phyloP scores from a whole-genome alignment of 2,888 invertebrate genomes.

The Disparrhopalites patrizii region DNA sequence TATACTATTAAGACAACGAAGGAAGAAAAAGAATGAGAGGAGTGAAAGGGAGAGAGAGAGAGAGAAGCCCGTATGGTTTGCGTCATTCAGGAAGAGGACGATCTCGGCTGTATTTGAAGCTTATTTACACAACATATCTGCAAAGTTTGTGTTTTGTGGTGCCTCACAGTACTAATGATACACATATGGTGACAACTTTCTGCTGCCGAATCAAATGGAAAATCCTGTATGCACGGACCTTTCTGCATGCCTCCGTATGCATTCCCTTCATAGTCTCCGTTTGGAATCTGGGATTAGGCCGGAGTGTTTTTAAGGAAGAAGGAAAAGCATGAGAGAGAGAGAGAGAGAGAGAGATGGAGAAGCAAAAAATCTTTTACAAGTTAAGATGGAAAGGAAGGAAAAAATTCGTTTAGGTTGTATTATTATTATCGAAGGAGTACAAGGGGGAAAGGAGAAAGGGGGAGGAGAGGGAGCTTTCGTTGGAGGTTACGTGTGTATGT shows the following conservation, averaged over 20 bases:
- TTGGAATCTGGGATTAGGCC: conserved; percentile 15
- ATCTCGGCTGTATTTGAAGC: background rate
- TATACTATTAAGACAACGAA: background rate
- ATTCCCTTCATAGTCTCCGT: background rate
- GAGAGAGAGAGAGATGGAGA: no score
- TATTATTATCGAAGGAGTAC: no score
- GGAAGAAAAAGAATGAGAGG: background rate
- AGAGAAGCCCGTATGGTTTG: background rate
- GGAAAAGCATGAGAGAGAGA: no score
- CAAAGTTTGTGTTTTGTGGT: background rate
- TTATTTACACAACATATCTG: conserved; percentile 10
- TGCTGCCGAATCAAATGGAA: background rate
- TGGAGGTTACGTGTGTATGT: background rate
- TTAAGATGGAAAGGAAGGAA: no score
- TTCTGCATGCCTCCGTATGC: background rate
- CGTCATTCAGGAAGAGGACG: background rate
- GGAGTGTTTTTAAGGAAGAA: conserved; percentile 7
- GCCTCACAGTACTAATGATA: background rate
- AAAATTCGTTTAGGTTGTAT: no score
- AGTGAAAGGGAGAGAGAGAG: background rate
- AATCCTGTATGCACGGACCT: background rate
- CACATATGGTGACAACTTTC: conserved; percentile 11
- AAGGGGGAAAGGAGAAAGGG: no score
- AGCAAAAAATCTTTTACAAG: no score
- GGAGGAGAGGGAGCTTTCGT: no score